Evolutionary conservation across 2,113 vertebrate species (phyloP), one percentile per base, ranked within the genome.

Genomic region (Nothoprocta pentlandii): DNA sequence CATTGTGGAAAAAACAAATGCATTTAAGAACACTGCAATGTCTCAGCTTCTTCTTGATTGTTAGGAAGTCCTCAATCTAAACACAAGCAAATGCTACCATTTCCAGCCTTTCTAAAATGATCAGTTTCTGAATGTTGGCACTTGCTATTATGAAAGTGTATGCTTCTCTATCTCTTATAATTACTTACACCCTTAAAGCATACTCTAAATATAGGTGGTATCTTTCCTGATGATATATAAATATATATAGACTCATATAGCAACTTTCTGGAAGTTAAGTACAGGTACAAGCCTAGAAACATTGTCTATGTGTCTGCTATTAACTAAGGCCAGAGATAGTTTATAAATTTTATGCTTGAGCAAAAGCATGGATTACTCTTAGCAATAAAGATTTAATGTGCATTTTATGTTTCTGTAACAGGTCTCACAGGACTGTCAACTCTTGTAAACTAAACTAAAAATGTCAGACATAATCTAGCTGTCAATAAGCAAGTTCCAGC

Each of bases 361-460:
- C 42, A 58, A 83, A 73, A 83, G 85, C 62, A 17, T 63, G 80
- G 76, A 74, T 82, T 82, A 80, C 62, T 92, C 8, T 62, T 42
- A 32, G 74, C 56, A 62, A 93, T 69, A 74, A 79, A 87, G 85
- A 41, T 8, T 66, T 82, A 39, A 36, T 56, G 46, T 86, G 59
- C 10, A 8, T 73, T 90, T 90, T 89, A 70, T 92, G 54, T 76
- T 92, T 51, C 36, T 67, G 54, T 58, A 59, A 51, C 6, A 4
- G 14, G 39, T 81, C 34, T 87, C 41, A 47, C 77, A 54, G 77
- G 42, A 26, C 12, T 73, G 67, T 62, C 75, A 67, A 28, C 47
- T 93, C 85, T 92, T 89, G 68, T 95, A 81, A 95, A 28, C 49
- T 22, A 47, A 62, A 19, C 20, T 88, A 87, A 87, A 83, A 95